A percentile compares a stretch with the other conserved stretches of the same genome.
phyloP scores from a whole-genome alignment of 92 coral and sea anemone species.

The Siderastrea siderea region DNA sequence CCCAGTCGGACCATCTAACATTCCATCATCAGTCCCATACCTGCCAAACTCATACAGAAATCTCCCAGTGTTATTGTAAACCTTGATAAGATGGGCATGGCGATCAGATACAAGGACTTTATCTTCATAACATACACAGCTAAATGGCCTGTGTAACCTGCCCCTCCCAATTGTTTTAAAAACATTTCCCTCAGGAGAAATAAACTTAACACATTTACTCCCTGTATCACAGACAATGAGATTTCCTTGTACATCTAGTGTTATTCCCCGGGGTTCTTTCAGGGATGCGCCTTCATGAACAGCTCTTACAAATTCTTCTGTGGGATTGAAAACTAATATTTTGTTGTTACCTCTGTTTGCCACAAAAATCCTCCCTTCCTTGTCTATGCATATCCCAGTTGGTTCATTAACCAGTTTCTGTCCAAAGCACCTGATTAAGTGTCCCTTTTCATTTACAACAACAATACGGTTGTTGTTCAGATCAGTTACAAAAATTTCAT shows the following conservation, averaged over 20 bases:
- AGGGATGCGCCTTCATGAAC: neutral
- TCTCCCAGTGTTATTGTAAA: neutral
- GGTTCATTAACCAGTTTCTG: neutral
- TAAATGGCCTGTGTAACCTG: neutral
- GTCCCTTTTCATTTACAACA: neutral
- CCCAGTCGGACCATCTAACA: neutral
- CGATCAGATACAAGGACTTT: constrained; percentile 25
- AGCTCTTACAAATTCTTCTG: neutral
- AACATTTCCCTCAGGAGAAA: neutral
- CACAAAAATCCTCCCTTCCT: neutral
- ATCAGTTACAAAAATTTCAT: constrained; percentile 16
- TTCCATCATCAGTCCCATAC: neutral
- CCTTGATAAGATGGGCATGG: neutral
- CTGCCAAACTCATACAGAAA: constrained; percentile 20
- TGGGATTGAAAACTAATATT: neutral
- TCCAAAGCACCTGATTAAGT: neutral
- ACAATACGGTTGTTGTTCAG: neutral
- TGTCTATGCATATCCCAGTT: neutral
- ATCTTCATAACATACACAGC: neutral
- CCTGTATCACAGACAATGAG: neutral
- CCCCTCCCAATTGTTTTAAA: neutral
- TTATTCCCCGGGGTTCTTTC: neutral
- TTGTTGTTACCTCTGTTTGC: neutral
- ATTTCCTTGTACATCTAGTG: neutral
- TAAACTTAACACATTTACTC: neutral